Evolutionary conservation across 2,888 invertebrate species (phyloP), one percentile per base, ranked within the genome.

Genomic region (Meteorus colon): DNA sequence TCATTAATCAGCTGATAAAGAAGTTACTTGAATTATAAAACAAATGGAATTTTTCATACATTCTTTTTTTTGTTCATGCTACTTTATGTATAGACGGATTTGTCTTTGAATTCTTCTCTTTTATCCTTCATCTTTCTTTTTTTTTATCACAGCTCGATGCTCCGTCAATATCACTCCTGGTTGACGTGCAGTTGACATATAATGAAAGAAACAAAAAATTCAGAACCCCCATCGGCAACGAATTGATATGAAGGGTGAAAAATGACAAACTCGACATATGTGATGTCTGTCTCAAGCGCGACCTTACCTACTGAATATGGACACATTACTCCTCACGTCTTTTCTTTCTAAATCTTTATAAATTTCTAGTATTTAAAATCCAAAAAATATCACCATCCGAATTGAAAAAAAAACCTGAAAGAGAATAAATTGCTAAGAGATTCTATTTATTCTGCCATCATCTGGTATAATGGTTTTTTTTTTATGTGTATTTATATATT

Each of bases 1-100:
- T 48, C 68, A 29, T 27, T 70, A 70, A 70, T 70, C 60, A 41
- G 12, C 29, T 70, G 60, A 60, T 70, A 60, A 70, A 70, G 37
- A 59, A 59, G 59, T 48, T 51, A 68, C 24, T 60, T n/a, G 24
- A 70, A 37, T 27, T 41, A 34, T 41, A 59, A 62, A 70, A 60
- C 45, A 37, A 70, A n/a, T 41, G 19, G 41, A 60, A 41, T 41
- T 59, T 59, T 24, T 67, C 6, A 29, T 45, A n/a, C 10, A 29
- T 16, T 65, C 31, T 14, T 27, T 31, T 62, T 48, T 48, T 48
- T n/a, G 4, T 16, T n/a, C 48, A 41, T 34, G 34, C 12, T 41
- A 34, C 34, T 16, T n/a, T 14, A n/a, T n/a, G 8, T 8, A 55
- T 55, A 19, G 10, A 62, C 8, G 4, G 4, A 29, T 48, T 29